phyloP scores from a whole-genome alignment of 2,113 vertebrate genomes.

The Antechinus stuartii region DNA sequence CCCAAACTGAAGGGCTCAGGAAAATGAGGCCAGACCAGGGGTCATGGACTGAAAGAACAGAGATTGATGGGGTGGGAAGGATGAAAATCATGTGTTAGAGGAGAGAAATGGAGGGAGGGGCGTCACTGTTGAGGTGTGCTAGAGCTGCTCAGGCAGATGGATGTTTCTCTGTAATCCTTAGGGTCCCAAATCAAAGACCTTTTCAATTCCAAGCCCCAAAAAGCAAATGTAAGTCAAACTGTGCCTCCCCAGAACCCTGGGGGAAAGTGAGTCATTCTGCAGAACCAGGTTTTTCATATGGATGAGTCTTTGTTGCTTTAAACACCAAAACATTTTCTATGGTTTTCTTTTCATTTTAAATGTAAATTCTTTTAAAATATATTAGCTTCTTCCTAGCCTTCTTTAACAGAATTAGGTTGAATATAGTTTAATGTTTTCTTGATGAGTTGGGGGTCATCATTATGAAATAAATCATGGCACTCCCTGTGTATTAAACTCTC shows the following conservation, averaged over 20 bases:
- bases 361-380: neutral
- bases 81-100: neutral
- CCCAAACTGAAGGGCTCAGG: neutral
- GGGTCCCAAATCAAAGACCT: constrained; percentile 35
- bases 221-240: constrained; percentile 52
- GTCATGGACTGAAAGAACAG: neutral
- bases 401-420: constrained; percentile 31
- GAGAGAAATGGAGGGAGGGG: neutral
- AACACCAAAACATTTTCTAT: constrained; percentile 49
- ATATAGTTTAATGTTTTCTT: constrained; percentile 35
- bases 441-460: constrained; percentile 52
- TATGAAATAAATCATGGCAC: constrained; percentile 42
- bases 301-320: constrained; percentile 29
- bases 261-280: constrained; percentile 34
- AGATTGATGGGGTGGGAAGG: neutral
- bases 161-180: constrained; percentile 34
- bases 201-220: constrained; percentile 39
- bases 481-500: neutral
- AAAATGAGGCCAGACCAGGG: neutral
- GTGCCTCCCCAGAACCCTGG: constrained; percentile 11
- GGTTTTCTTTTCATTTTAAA: constrained; percentile 46
- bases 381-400: constrained; percentile 14
- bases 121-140: neutral
- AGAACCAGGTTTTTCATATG: constrained; percentile 31
- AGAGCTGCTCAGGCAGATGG: neutral